phyloP scores from a whole-genome alignment of 2,888 invertebrate species.

The Gymnosoma rotundatum region DNA sequence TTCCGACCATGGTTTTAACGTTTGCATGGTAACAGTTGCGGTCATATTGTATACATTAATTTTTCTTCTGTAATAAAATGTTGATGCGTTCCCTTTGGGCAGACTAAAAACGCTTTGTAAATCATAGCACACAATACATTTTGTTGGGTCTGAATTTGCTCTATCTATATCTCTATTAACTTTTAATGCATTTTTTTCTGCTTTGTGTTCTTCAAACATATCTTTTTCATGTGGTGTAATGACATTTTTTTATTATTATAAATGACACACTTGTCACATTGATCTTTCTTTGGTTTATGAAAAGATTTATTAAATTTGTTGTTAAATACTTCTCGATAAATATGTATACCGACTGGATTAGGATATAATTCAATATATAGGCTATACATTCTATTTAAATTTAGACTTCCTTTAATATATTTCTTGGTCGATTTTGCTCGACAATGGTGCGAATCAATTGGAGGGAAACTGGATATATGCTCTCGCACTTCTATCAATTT shows the following conservation, averaged over 20 bases:
- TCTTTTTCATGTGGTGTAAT: neutral
- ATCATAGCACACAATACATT: neutral
- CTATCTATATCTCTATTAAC: neutral
- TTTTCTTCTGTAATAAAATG: too few species aligned
- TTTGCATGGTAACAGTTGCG: too few species aligned
- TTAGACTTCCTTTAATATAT: neutral
- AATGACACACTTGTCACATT: too few species aligned
- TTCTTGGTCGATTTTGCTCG: neutral
- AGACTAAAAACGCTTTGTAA: neutral
- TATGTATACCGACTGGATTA: slow-evolving; percentile 1
- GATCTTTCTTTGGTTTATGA: slow-evolving; percentile 20
- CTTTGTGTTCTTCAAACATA: neutral
- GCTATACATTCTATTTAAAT: neutral
- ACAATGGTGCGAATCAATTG: neutral
- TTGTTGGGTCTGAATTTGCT: neutral
- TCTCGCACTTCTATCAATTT: neutral
- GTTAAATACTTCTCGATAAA: slow-evolving; percentile 26
- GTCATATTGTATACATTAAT: too few species aligned
- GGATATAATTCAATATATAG: neutral
- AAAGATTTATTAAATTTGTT: slow-evolving; percentile 35
- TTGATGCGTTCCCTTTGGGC: slow-evolving; percentile 5
- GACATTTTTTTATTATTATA: too few species aligned
- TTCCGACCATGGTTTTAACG: neutral
- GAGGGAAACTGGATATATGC: neutral
- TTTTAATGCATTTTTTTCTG: neutral